phyloP scores from a whole-genome alignment of 2,797 vertebrate species.

The Psittacula derbiana region DNA sequence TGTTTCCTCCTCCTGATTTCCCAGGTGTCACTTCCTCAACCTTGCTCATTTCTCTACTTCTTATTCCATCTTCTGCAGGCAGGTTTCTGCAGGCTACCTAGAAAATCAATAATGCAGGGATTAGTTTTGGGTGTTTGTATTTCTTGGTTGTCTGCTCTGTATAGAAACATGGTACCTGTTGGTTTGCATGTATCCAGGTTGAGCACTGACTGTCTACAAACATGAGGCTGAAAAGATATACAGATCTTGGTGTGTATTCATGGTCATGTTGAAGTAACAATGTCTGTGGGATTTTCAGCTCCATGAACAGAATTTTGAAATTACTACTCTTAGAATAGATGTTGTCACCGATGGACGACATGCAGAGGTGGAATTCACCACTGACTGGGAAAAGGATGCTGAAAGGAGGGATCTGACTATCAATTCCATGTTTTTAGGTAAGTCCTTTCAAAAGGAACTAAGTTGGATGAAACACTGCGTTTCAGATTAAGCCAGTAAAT shows the following conservation, averaged over 20 bases:
- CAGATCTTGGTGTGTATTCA: accelerated
- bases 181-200: neutral
- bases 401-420: constrained; percentile 95
- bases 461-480: accelerated
- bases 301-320: constrained; percentile 93
- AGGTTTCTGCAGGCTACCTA: neutral
- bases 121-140: accelerated
- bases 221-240: neutral
- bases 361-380: constrained; percentile 94
- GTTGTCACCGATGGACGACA: constrained; percentile 91
- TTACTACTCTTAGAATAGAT: constrained; percentile 92
- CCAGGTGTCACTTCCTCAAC: neutral
- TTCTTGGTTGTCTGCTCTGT: neutral
- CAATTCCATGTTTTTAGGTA: constrained; percentile 98
- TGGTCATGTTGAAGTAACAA: neutral
- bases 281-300: constrained; percentile 77
- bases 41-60: neutral
- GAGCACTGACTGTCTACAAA: neutral
- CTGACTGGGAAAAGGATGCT: constrained; percentile 93
- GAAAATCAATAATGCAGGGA: neutral
- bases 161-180: accelerated
- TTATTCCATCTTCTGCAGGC: neutral
- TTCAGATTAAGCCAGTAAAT: neutral
- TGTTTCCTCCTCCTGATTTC: neutral
- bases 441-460: neutral